Base-by-base conservation (phyloP, 1,140 invertebrate species). In the Helicorthomorpha holstii region DNA sequence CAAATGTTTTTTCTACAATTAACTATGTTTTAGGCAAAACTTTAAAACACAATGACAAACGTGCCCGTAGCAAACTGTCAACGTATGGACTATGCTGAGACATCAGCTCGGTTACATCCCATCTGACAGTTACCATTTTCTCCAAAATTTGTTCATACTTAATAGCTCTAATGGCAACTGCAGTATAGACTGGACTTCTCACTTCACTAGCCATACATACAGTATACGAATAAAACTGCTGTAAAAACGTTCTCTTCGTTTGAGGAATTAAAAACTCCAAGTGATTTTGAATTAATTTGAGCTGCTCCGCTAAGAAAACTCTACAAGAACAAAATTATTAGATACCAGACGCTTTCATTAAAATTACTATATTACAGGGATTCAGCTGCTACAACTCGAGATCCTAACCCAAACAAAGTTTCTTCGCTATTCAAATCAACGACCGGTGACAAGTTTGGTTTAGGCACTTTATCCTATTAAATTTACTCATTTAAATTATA, bases 51-150 rank as follows among this genome's bases (percentile, higher is more conserved):
- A 46, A 49, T 7, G 41, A 26, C 45, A 23, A 25, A 26, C 19
- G 34, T 23, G 74, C 74, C 59, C 67, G 60, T 1, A 78, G 58
- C 23, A 79, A 58, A 34, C 65, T 59, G 58, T 80, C 76, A 12
- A 81, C 73, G 66, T 98, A 98, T 12, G 71, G 67, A 63, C 85
- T 95, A 64, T 98, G 94, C 59, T 96, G 86, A 23, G 87, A 91
- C 72, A 89, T 91, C 0, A 99, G 87, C 62, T 94, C 89, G 64
- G 80, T 83, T 0, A 97, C 79, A 65, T 97, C 91, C 94, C 94
- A 99, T 65, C 89, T 85, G 1, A 95, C 90, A 2, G 76, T 78
- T 2, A 53, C 53, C 81, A 98, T 95, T n/a, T 79, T 72, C 46
- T 76, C 72, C 7, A 95, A 68, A 48, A 91, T 78, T 34, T 78